Percentiles rank a stretch among this genome's conserved stretches.
Evolutionary conservation across 2,797 vertebrate genomes (phyloP).

Genomic region (Pseudochirops corinnae): DNA sequence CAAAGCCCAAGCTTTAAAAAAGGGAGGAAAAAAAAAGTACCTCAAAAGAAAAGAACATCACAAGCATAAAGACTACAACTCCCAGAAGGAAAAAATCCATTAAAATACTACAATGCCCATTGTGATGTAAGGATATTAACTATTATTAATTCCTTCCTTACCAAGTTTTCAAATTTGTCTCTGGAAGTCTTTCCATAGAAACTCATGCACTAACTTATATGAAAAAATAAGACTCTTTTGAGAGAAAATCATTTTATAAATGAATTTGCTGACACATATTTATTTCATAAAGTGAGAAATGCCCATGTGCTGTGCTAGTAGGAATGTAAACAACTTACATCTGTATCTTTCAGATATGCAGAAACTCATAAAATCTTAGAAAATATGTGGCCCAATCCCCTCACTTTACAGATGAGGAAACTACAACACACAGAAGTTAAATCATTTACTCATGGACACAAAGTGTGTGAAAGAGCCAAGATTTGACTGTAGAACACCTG

Average conservation of each 20-base stretch:
- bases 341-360: background rate
- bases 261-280: background rate
- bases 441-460: background rate
- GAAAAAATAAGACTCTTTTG: background rate
- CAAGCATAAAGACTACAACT: background rate
- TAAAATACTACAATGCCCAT: background rate
- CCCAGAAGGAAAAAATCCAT: background rate
- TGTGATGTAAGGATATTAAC: background rate
- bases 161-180: background rate
- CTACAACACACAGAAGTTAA: background rate
- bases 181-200: background rate
- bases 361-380: background rate
- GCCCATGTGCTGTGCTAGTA: background rate
- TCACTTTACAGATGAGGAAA: background rate
- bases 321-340: background rate
- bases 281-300: conserved; percentile 2
- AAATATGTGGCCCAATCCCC: background rate
- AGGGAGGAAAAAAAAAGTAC: background rate
- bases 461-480: background rate
- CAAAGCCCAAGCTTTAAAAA: background rate
- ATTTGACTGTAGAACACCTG: background rate
- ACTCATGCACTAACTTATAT: background rate
- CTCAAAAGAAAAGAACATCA: background rate
- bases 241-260: background rate
- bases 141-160: conserved; percentile 3